Conservation (phyloP, 1,140 invertebrate genomes). For the Hyphantria cunea region DNA sequence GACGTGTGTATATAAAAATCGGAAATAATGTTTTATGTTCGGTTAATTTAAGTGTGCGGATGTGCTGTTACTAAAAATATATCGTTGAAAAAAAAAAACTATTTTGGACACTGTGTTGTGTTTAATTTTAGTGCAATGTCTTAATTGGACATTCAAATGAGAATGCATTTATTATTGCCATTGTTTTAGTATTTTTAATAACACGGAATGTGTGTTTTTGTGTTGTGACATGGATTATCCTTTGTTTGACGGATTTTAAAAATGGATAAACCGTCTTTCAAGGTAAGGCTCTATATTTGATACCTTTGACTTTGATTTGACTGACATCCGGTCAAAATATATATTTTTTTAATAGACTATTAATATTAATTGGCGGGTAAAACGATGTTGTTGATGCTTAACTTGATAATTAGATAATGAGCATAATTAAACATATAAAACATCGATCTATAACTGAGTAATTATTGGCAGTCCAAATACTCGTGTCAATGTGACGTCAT, state of each 20-base stretch:
- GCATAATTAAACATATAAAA: neutral
- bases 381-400: neutral
- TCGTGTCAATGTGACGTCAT: conserved; percentile 46
- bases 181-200: conserved; percentile 31
- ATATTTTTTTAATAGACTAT: no score
- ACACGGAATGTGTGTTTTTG: conserved; percentile 40
- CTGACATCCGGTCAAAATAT: neutral
- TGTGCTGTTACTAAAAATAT: conserved; percentile 45
- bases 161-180: conserved; percentile 43
- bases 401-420: neutral
- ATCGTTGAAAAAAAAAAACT: conserved; percentile 44
- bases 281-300: conserved; percentile 42
- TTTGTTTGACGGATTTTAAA: conserved; percentile 51
- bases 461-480: conserved; percentile 28
- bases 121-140: conserved; percentile 57
- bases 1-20: conserved; percentile 26
- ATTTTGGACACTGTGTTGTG: conserved; percentile 45
- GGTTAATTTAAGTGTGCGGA: conserved; percentile 21
- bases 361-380: no score
- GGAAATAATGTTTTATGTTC: conserved; percentile 16
- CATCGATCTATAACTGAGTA: no score
- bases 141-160: conserved; percentile 45
- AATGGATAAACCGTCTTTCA: conserved; percentile 64
- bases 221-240: conserved; percentile 39
- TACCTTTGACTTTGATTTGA: conserved; percentile 6